phyloP scores from a whole-genome alignment of 2,113 vertebrate genomes.

The Ciconia maguari region DNA sequence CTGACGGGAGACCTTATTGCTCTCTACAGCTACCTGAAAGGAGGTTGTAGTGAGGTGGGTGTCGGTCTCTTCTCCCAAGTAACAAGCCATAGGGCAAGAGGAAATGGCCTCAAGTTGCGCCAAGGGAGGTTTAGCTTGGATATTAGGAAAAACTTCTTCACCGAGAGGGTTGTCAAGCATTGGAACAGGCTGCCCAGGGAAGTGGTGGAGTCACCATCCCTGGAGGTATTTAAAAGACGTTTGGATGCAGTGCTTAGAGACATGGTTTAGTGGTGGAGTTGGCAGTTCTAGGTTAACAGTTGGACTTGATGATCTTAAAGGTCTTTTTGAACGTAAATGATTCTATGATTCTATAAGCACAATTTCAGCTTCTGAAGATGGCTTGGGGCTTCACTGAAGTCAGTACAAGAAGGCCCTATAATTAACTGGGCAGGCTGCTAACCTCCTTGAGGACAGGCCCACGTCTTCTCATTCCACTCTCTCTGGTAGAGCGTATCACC shows the following conservation, averaged over 20 bases:
- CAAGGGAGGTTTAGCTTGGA: not conserved
- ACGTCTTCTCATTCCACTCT: not conserved
- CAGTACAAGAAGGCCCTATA: not conserved
- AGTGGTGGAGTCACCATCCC: not conserved
- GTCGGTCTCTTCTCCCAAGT: no score
- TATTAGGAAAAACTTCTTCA: not conserved
- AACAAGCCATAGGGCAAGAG: not conserved
- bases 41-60: no score
- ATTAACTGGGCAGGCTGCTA: not conserved
- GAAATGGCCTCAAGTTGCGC: not conserved
- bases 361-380: not conserved
- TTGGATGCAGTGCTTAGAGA: not conserved
- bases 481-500: not conserved
- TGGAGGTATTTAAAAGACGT: not conserved
- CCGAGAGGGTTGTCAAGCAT: not conserved
- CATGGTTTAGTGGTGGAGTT: not conserved
- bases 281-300: not conserved
- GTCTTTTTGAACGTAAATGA: not conserved
- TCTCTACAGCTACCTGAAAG: no score
- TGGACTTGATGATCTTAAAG: not conserved
- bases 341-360: not conserved
- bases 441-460: not conserved
- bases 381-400: not conserved
- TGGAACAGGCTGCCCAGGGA: not conserved
- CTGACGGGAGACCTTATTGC: no score